phyloP scores from a whole-genome alignment of 2,888 invertebrate species.

The Dendrolimus pini region DNA sequence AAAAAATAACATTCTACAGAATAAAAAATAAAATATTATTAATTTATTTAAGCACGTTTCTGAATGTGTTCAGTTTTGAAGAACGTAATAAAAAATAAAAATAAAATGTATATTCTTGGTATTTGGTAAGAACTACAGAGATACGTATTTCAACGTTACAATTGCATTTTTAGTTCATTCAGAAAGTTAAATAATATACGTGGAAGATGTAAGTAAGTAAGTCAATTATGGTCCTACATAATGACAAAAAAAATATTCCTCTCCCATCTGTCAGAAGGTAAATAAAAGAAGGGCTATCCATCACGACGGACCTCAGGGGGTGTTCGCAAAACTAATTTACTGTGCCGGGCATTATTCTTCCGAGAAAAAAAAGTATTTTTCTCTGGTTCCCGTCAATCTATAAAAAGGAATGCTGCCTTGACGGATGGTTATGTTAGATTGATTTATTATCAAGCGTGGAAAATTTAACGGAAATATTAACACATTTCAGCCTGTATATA shows the following conservation, averaged over 20 bases:
- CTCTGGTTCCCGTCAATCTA: neutral
- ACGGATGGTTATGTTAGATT: neutral
- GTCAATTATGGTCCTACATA: neutral
- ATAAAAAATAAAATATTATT: too few relatives aligned
- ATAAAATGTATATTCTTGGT: too few relatives aligned
- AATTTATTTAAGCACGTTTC: too few relatives aligned
- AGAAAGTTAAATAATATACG: too few relatives aligned
- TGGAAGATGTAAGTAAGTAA: neutral
- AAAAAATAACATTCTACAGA: too few relatives aligned
- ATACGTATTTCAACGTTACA: too few relatives aligned
- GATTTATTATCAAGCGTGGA: neutral
- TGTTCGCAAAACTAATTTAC: constrained; percentile 29
- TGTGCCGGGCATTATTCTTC: constrained; percentile 19
- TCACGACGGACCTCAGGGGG: constrained; percentile 20
- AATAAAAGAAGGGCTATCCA: constrained; percentile 21
- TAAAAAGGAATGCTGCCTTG: neutral
- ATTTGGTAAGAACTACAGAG: too few relatives aligned
- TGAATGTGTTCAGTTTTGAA: too few relatives aligned
- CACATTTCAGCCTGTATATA: neutral
- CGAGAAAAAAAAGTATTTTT: constrained; percentile 1
- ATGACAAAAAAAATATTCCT: neutral
- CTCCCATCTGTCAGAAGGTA: constrained; percentile 10
- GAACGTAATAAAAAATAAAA: too few relatives aligned
- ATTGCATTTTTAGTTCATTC: too few relatives aligned
- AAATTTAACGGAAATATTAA: neutral